Percentiles rank a stretch among this genome's conserved stretches.
Evolutionary conservation across 2,888 invertebrate genomes (phyloP).

Genomic region (Leptarthrus brevirostris): DNA sequence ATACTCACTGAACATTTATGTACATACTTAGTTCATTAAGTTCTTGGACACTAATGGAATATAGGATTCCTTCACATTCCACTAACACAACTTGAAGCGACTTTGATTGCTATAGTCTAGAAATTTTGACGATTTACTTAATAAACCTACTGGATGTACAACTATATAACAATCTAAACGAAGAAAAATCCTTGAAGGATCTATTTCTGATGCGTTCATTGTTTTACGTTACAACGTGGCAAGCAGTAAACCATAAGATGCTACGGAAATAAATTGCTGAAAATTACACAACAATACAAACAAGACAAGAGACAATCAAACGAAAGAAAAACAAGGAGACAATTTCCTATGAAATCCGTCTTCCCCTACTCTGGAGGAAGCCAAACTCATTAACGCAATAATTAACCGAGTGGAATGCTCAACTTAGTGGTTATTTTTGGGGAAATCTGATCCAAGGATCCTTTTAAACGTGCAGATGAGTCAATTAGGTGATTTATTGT

Average conservation of each 20-base stretch:
- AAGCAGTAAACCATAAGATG: neutral
- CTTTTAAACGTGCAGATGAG: conserved; percentile 3
- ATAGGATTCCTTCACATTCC: too few species aligned
- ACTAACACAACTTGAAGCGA: too few species aligned
- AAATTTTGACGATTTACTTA: too few species aligned
- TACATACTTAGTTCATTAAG: too few species aligned
- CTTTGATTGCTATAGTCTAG: too few species aligned
- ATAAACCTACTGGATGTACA: too few species aligned
- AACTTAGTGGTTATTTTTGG: conserved; percentile 20
- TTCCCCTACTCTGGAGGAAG: conserved; percentile 19
- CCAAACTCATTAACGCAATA: conserved; percentile 35
- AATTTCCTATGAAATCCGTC: neutral
- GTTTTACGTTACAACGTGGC: neutral
- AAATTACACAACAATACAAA: conserved; percentile 18
- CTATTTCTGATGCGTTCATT: neutral
- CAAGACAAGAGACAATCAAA: conserved; percentile 22
- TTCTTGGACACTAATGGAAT: too few species aligned
- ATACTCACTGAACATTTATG: too few species aligned
- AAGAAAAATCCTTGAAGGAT: conserved; percentile 31
- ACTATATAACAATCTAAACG: too few species aligned
- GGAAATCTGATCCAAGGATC: conserved; percentile 7
- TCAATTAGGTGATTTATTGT: neutral
- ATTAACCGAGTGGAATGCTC: conserved; percentile 36
- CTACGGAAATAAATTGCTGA: conserved; percentile 24
- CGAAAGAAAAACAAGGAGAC: conserved; percentile 16